Evolutionary conservation across 1,140 invertebrate genomes (phyloP).

Genomic region (Psilanteris sp.): DNA sequence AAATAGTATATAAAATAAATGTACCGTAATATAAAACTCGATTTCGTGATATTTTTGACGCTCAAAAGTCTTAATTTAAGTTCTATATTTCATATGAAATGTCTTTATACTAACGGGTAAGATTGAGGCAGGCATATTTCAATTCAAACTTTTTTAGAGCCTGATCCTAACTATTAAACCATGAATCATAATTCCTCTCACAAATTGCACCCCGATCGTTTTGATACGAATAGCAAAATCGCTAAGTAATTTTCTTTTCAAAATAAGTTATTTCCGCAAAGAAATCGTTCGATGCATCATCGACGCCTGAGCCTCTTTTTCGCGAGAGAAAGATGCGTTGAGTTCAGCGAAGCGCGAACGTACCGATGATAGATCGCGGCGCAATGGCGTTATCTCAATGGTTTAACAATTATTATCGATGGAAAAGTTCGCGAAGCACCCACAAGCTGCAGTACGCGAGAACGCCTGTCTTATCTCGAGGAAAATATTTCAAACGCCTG

Average conservation of each 20-base stretch:
- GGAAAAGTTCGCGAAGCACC: conserved; percentile 25
- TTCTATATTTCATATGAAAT: too few species aligned
- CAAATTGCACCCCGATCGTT: conserved; percentile 28
- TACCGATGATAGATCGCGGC: conserved; percentile 22
- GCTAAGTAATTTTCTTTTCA: conserved; percentile 46
- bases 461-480: not conserved
- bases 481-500: conserved; percentile 10
- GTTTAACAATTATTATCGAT: conserved; percentile 47
- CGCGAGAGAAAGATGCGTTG: conserved; percentile 16
- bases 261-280: conserved; percentile 47
- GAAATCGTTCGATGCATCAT: conserved; percentile 32
- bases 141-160: conserved; percentile 8
- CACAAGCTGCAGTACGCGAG: conserved; percentile 7
- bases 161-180: conserved; percentile 2
- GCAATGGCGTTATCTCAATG: conserved; percentile 26
- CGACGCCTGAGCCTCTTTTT: conserved; percentile 33
- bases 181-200: conserved; percentile 18
- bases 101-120: not conserved
- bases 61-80: too few species aligned
- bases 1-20: too few species aligned
- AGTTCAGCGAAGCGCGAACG: conserved; percentile 30
- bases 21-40: too few species aligned
- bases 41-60: too few species aligned
- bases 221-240: conserved; percentile 43
- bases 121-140: conserved; percentile 2